Percentiles rank a stretch among this genome's conserved stretches.
Conservation (phyloP, 2,113 vertebrate genomes). For the Corydoras maculifer region DNA sequence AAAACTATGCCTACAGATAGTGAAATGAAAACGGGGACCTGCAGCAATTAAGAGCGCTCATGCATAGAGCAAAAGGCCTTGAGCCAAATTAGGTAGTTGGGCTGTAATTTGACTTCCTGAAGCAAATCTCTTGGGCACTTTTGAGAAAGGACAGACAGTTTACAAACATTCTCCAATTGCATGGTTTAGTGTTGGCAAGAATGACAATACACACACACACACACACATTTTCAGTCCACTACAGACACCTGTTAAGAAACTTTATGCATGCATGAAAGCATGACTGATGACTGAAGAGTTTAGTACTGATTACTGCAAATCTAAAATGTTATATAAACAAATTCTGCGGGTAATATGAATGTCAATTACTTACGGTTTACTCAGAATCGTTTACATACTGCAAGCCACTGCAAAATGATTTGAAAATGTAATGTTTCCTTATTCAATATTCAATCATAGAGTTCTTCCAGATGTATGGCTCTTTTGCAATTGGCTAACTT, state of each 20-base stretch:
- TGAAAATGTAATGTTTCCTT: no score
- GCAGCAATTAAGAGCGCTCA: slow-evolving; percentile 77
- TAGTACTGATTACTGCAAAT: no score
- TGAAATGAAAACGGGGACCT: slow-evolving; percentile 66
- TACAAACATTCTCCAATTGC: slow-evolving; percentile 80
- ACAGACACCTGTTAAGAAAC: slow-evolving; percentile 45
- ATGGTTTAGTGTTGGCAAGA: slow-evolving; percentile 46
- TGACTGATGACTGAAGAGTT: background rate
- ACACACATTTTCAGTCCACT: slow-evolving; percentile 17
- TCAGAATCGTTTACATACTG: no score
- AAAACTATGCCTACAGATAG: slow-evolving; percentile 67
- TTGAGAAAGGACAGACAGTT: slow-evolving; percentile 85
- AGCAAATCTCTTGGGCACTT: slow-evolving; percentile 69
- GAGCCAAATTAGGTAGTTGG: slow-evolving; percentile 81
- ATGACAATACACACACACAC: slow-evolving; percentile 47
- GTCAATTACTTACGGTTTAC: no score
- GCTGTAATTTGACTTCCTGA: slow-evolving; percentile 79
- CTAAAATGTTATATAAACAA: no score
- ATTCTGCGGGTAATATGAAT: no score
- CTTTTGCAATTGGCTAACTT: no score
- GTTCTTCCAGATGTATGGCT: no score
- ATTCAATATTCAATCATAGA: no score
- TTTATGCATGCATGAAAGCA: slow-evolving; percentile 31
- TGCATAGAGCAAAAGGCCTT: slow-evolving; percentile 67
- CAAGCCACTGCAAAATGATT: no score